Conservation (phyloP, 2,797 vertebrate species). For the Schizothorax lantsangensis region DNA sequence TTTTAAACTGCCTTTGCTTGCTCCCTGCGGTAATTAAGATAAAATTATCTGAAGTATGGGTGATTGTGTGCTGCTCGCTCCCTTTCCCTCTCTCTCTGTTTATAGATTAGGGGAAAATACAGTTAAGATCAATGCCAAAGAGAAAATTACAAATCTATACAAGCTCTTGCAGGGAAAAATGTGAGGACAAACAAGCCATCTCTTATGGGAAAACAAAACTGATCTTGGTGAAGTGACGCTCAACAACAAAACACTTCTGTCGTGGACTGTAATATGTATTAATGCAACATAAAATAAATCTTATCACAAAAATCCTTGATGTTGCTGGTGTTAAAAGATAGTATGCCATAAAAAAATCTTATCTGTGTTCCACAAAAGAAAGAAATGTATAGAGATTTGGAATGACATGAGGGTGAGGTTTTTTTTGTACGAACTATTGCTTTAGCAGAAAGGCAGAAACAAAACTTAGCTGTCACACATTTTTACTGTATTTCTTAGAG, state of each 20-base stretch:
- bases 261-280: background rate
- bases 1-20: constrained; percentile 56
- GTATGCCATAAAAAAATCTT: background rate
- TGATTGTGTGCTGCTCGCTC: constrained; percentile 31
- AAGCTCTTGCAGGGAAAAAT: constrained; percentile 41
- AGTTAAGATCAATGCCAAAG: constrained; percentile 59
- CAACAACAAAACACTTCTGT: background rate
- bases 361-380: background rate
- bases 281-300: background rate
- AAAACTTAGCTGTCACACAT: background rate
- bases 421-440: background rate
- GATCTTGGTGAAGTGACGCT: constrained; percentile 27
- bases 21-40: constrained; percentile 59
- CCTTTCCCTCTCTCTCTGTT: constrained; percentile 35
- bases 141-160: constrained; percentile 62
- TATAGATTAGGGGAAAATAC: constrained; percentile 57
- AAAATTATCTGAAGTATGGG: constrained; percentile 56
- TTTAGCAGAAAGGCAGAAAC: background rate
- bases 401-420: background rate
- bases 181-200: constrained; percentile 47
- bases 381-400: background rate
- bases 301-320: constrained; percentile 4
- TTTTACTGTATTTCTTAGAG: background rate
- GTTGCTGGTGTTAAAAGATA: background rate
- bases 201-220: constrained; percentile 32